Base-by-base conservation (phyloP, 2,797 vertebrate species). In the Vireo griseus region DNA sequence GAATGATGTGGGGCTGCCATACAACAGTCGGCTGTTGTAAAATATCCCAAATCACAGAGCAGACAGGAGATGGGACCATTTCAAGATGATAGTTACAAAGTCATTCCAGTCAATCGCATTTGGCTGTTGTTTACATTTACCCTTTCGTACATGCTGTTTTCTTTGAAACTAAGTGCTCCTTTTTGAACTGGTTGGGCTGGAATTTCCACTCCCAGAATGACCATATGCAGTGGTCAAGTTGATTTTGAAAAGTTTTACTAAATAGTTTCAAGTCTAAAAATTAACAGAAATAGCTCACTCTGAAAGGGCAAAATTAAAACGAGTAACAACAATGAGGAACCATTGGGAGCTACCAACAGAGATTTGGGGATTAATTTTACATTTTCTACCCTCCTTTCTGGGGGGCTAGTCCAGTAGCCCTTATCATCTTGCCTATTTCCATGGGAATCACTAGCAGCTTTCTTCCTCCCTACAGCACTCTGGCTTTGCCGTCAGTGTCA, bases 171-270 rank as follows among this genome's bases (percentile, higher is more conserved):
- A 54, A 35, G n/a, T 11, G 15, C 24, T 81, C 28, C 20, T 55
- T 61, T 89, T 75, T 72, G 13, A 89, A 69, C 45, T n/a, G 44
- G 42, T 31, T 52, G 35, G 29, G 21, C 50, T 89, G 58, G 55
- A 94, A 87, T 89, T 85, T 79, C 85, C 22, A 15, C 55, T 78
- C 85, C 28, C 31, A 76, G 21, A 59, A 69, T 29, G 35, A 73
- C 20, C n/a, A 17, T 85, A 82, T 1, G 0, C 18, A n/a, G 40
- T 16, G 25, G 19, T 62, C 18, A 55, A 58, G 6, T 9, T 82
- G n/a, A 57, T 62, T 78, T 16, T 9, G 62, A 68, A 61, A 42
- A 21, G 9, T 66, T 55, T 79, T 58, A 40, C 25, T 28, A 45
- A 72, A 62, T 28, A 7, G 48, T 79, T 78, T 82, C 17, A 45